Evolutionary conservation across 2,797 vertebrate species (phyloP).

Genomic region (Melopsittacus undulatus): DNA sequence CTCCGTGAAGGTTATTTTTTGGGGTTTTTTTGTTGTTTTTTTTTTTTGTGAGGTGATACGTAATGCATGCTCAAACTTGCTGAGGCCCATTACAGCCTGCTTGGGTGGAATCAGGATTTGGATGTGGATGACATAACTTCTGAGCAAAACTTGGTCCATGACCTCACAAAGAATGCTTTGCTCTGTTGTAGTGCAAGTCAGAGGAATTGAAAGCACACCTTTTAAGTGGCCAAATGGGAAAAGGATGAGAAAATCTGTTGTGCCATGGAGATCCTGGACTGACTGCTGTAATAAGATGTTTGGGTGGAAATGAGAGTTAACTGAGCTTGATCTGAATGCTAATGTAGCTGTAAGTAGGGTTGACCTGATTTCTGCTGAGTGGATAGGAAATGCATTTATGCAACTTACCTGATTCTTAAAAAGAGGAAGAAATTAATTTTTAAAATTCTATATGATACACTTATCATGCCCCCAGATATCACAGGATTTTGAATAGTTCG

Average conservation of each 20-base stretch:
- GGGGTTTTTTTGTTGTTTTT: too few relatives aligned
- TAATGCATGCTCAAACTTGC: not conserved
- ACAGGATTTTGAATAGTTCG: not conserved
- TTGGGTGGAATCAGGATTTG: not conserved
- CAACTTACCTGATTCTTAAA: not conserved
- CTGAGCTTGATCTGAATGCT: constrained; percentile 49
- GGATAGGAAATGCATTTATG: not conserved
- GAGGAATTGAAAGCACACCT: not conserved
- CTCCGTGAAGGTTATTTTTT: not conserved
- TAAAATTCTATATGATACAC: not conserved
- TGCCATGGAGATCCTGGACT: not conserved
- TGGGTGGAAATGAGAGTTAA: constrained; percentile 30
- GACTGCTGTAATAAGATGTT: constrained; percentile 29
- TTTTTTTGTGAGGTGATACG: not conserved
- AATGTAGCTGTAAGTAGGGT: not conserved
- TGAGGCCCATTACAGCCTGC: not conserved
- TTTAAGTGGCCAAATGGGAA: not conserved
- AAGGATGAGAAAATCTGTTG: constrained; percentile 16
- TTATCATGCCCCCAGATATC: not conserved
- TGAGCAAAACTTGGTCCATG: not conserved
- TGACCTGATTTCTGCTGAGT: constrained; percentile 48
- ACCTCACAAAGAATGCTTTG: not conserved
- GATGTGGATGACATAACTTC: not conserved
- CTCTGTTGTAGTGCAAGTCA: not conserved
- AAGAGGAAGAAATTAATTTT: not conserved